Conservation (phyloP, 2,113 vertebrate genomes). For the Python bivittatus region DNA sequence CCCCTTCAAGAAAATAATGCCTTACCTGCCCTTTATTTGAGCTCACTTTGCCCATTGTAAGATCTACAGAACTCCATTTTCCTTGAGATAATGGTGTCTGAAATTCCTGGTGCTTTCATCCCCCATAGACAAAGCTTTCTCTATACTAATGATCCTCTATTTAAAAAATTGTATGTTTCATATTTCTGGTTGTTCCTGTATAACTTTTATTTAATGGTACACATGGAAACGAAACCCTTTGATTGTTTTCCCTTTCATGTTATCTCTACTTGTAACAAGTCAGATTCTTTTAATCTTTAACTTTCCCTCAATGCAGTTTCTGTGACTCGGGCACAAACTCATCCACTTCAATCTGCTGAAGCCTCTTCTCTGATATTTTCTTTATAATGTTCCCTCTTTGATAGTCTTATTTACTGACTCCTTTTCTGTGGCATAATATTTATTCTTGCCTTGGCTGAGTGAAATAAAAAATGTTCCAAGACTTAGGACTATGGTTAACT, state of each 20-base stretch:
- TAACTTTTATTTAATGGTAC: constrained; percentile 33
- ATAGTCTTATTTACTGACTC: constrained; percentile 46
- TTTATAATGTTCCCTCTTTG: constrained; percentile 22
- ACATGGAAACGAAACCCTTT: constrained; percentile 36
- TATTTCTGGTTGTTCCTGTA: constrained; percentile 1
- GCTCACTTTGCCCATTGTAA: background rate
- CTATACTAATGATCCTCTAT: background rate
- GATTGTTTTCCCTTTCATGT: constrained; percentile 41
- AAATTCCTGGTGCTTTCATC: fast-evolving
- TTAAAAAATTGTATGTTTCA: background rate
- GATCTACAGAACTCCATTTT: background rate
- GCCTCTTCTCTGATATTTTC: background rate
- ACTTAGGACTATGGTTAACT: background rate
- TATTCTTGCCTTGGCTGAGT: constrained; percentile 32
- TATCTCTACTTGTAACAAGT: constrained; percentile 32
- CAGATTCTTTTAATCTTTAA: constrained; percentile 44
- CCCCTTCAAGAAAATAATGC: background rate
- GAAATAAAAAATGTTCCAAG: constrained; percentile 32
- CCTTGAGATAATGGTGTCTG: background rate
- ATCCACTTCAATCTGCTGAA: constrained; percentile 27
- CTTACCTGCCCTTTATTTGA: background rate
- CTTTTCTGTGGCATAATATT: background rate
- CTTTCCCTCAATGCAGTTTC: constrained; percentile 31
- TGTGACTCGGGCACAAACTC: constrained; percentile 2
- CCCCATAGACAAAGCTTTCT: constrained; percentile 24